Evolutionary conservation across 2,797 vertebrate genomes (phyloP).

Genomic region (Rhinophrynus dorsalis): DNA sequence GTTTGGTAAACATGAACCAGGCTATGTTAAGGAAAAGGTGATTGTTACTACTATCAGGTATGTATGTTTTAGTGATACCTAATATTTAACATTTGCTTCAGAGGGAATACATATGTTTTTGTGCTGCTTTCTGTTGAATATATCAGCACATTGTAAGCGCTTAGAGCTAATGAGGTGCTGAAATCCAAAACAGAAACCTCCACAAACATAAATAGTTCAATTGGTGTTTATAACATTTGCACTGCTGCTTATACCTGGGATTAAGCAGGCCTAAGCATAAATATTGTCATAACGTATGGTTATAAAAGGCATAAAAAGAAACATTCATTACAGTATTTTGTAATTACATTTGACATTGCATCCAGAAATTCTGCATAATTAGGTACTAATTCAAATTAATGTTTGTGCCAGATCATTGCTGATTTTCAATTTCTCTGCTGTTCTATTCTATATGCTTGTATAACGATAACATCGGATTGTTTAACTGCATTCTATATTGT

Average conservation of each 20-base stretch:
- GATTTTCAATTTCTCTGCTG: too few relatives aligned
- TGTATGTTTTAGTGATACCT: not conserved
- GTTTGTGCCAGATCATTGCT: not conserved
- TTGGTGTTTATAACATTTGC: conserved; percentile 16
- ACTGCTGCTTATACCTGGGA: not conserved
- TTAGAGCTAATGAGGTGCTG: conserved; percentile 12
- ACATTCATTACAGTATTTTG: not conserved
- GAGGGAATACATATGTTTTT: not conserved
- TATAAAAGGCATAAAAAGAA: conserved; percentile 9
- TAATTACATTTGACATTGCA: not conserved
- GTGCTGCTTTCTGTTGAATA: conserved; percentile 18
- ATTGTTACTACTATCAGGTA: not conserved
- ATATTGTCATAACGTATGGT: not conserved
- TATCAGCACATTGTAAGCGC: conserved; percentile 19
- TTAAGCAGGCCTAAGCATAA: not conserved
- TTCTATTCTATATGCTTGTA: too few relatives aligned
- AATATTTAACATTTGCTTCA: not conserved
- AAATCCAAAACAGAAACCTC: not conserved
- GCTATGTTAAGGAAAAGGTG: not conserved
- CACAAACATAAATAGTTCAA: not conserved
- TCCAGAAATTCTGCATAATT: not conserved
- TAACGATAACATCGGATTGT: too few relatives aligned
- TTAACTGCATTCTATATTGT: too few relatives aligned
- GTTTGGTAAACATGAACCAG: not conserved
- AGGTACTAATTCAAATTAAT: not conserved